Conservation (phyloP, 2,888 invertebrate genomes). For the Leucoma salicis region DNA sequence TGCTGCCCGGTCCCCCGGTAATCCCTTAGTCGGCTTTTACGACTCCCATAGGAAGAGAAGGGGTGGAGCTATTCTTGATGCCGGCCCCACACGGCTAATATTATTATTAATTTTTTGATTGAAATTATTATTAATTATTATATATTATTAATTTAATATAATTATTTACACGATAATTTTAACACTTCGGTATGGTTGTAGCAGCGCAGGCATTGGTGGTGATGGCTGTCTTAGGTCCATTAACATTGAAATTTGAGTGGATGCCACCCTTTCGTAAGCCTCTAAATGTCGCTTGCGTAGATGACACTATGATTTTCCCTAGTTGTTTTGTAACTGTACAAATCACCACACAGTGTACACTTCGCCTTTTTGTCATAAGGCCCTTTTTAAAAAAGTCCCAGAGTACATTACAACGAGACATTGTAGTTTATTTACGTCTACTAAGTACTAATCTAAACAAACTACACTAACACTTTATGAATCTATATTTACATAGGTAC, state of each 20-base stretch:
- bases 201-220: neutral
- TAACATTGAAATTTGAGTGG: neutral
- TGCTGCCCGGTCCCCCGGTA: no score
- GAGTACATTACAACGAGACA: neutral
- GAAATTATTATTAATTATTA: no score
- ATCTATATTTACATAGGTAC: no score
- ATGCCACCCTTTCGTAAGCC: neutral
- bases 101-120: no score
- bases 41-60: no score
- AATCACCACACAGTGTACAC: neutral
- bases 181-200: no score
- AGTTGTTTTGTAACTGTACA: neutral
- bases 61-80: no score
- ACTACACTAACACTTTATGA: neutral
- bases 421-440: neutral
- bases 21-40: no score
- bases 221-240: neutral
- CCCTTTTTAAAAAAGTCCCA: slow-evolving; percentile 1
- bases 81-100: no score
- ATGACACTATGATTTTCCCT: neutral
- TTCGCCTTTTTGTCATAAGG: neutral
- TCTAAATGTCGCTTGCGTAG: neutral
- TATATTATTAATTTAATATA: no score
- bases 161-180: no score
- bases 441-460: neutral